phyloP scores from a whole-genome alignment of 2,113 vertebrate species.

The Rhynchopsitta pachyrhyncha region DNA sequence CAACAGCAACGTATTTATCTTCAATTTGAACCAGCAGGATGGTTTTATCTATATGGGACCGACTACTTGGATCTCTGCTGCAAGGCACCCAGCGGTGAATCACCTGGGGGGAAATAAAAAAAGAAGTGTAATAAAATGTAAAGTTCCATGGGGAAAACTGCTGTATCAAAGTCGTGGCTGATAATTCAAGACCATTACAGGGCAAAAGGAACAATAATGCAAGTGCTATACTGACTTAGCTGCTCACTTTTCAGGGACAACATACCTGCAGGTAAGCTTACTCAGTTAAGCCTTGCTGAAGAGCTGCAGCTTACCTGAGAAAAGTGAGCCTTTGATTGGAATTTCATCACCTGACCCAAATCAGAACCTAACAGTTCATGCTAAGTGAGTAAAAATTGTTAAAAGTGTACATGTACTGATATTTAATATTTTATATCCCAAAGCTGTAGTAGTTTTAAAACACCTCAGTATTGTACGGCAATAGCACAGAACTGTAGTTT shows the following conservation, averaged over 20 bases:
- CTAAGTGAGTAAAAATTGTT: background rate
- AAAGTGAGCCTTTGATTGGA: background rate
- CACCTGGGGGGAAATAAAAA: slow-evolving; percentile 76
- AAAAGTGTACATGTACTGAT: background rate
- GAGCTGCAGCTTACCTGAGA: background rate
- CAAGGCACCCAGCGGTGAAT: slow-evolving; percentile 99
- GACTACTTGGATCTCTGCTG: slow-evolving; percentile 93
- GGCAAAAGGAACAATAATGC: background rate
- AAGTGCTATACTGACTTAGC: background rate
- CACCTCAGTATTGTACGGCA: background rate
- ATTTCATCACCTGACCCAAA: background rate
- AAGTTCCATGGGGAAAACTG: background rate
- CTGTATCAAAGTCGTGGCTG: background rate
- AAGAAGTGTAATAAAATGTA: background rate
- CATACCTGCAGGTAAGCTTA: background rate
- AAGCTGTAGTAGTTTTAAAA: background rate
- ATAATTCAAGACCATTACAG: background rate
- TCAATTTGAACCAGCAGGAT: slow-evolving; percentile 99
- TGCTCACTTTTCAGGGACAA: background rate
- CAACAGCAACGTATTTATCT: slow-evolving; percentile 95
- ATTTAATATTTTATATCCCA: background rate
- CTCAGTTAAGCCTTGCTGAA: background rate
- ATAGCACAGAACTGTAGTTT: background rate
- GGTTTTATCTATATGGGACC: slow-evolving; percentile 98
- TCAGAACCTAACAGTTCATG: background rate